Percentiles rank a stretch among this genome's conserved stretches.
Conservation (phyloP, 2,113 vertebrate species). For the Diadophis punctatus region DNA sequence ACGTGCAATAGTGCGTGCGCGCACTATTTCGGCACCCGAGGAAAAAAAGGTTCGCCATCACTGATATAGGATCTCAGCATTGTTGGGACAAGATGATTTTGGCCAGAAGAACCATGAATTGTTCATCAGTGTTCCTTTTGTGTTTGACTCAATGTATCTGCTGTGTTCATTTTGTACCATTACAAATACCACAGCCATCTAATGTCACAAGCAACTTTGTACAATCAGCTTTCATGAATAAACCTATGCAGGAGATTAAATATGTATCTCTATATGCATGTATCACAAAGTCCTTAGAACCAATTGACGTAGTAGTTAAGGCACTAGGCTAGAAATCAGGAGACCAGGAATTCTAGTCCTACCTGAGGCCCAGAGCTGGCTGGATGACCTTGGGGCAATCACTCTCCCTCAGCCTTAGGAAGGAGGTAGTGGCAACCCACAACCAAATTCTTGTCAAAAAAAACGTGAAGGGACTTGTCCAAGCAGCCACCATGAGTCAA, state of each 20-base stretch:
- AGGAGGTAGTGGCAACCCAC: not conserved
- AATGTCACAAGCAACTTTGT: not conserved
- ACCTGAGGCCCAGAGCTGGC: not conserved
- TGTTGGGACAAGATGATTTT: not conserved
- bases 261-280: not conserved
- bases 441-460: not conserved
- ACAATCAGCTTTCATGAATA: not conserved
- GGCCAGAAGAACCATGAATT: not conserved
- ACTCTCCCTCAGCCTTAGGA: not conserved
- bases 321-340: not conserved
- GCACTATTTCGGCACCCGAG: no score
- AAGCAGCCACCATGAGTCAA: not conserved
- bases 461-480: not conserved
- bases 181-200: not conserved
- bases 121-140: not conserved
- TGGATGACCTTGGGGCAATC: not conserved
- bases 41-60: no score
- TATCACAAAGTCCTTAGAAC: not conserved
- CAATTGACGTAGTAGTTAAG: not conserved
- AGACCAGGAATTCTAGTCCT: not conserved
- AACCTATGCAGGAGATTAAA: not conserved
- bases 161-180: not conserved
- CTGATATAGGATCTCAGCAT: not conserved
- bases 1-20: no score
- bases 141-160: not conserved